These are phyloP conservation scores for Callipepla californica DNA, from an alignment of 2,113 vertebrate genomes.

Conservation along the genomic window DNA sequence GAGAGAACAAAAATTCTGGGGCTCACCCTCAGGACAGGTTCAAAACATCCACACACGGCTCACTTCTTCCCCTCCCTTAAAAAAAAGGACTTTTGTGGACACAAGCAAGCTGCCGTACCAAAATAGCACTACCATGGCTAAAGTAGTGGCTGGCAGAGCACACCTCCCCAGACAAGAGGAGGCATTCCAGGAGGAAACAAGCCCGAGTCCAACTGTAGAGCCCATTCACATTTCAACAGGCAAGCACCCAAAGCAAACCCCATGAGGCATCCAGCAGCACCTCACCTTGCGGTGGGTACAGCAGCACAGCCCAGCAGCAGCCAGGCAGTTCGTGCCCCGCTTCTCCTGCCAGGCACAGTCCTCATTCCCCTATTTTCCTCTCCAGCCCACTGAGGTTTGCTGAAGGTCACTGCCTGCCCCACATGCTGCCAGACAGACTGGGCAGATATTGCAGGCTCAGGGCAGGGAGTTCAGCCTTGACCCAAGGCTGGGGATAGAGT, in stretches of 20 bases:
- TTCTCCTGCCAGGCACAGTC: constrained; percentile 1
- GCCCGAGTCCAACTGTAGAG: not conserved
- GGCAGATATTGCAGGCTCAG: not conserved
- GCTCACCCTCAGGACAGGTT: not conserved
- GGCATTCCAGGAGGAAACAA: not conserved
- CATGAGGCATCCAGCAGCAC: not conserved
- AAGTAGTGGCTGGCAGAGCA: not conserved
- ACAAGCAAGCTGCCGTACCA: not conserved
- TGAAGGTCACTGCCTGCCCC: not conserved
- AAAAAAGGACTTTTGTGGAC: not conserved
- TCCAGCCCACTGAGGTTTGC: not conserved
- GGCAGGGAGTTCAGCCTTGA: accelerated
- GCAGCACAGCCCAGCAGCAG: not conserved
- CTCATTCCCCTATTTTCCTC: not conserved
- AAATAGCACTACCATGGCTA: not conserved
- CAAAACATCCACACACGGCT: not conserved
- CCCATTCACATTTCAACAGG: not conserved
- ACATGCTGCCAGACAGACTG: not conserved
- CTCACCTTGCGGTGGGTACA: not conserved
- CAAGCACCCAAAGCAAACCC: not conserved
- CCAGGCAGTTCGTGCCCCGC: not conserved
- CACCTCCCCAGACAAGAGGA: not conserved
- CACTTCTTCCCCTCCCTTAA: not conserved
- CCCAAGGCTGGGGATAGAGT: not conserved
- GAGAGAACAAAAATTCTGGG: not conserved